Evolutionary conservation across 2,113 vertebrate genomes (phyloP).

Genomic region (Scortum barcoo): DNA sequence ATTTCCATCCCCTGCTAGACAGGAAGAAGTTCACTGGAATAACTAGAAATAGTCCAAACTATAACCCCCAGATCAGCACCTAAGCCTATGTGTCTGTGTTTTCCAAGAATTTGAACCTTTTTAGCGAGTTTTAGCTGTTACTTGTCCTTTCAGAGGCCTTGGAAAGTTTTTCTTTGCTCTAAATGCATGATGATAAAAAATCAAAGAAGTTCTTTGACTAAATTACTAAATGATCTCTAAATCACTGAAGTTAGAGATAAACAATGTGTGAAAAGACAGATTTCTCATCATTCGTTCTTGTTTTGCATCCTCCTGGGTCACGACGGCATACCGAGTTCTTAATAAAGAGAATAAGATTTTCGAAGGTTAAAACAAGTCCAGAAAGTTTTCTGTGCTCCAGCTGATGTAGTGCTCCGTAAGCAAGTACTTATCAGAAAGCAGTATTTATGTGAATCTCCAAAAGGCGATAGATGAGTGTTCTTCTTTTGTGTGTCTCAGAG

Average conservation of each 20-base stretch:
- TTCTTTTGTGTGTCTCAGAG: slow-evolving; percentile 36
- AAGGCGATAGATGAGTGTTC: slow-evolving; percentile 25
- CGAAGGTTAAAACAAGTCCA: slow-evolving; percentile 34
- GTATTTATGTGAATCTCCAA: slow-evolving; percentile 49
- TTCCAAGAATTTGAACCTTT: slow-evolving; percentile 38
- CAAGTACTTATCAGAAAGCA: slow-evolving; percentile 48
- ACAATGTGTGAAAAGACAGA: background rate
- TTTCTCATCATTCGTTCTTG: background rate
- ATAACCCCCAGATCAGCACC: slow-evolving; percentile 9
- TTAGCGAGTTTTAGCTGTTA: slow-evolving; percentile 13
- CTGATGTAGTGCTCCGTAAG: slow-evolving; percentile 24
- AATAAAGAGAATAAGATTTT: background rate
- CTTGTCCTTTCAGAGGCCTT: slow-evolving; percentile 20
- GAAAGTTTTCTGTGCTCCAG: slow-evolving; percentile 19
- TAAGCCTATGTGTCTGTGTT: slow-evolving; percentile 9
- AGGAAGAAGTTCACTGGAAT: slow-evolving; percentile 24
- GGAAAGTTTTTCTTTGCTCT: slow-evolving; percentile 9
- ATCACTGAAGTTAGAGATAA: background rate
- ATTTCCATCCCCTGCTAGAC: slow-evolving; percentile 16
- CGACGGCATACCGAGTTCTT: background rate
- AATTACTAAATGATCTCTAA: slow-evolving; percentile 7
- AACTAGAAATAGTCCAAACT: slow-evolving; percentile 13
- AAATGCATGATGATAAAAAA: slow-evolving; percentile 18
- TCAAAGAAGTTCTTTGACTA: background rate
- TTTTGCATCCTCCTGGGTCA: background rate